A percentile compares a stretch with the other conserved stretches of the same genome.
These are phyloP conservation scores for Rhea americana DNA, from an alignment of 2,113 vertebrate genomes.

Conservation along the genomic window DNA sequence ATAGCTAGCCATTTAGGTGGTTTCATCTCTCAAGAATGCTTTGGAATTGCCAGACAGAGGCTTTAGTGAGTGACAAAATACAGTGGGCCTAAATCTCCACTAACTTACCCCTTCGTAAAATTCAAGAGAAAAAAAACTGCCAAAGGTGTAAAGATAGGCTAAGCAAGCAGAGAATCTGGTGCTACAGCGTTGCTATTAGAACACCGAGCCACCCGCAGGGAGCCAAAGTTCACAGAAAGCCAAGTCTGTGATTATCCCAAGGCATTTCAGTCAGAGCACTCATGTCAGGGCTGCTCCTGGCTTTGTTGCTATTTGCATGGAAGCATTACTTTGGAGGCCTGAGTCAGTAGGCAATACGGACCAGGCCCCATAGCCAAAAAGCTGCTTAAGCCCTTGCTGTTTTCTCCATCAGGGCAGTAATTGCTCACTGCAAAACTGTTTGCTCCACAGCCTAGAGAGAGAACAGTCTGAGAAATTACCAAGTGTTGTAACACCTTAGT, in stretches of 20 bases:
- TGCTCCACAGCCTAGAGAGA: constrained; percentile 25
- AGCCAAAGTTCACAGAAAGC: background rate
- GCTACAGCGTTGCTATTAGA: background rate
- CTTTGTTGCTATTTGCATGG: background rate
- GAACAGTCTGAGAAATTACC: constrained; percentile 5
- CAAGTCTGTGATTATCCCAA: background rate
- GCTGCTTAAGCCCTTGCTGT: constrained; percentile 30
- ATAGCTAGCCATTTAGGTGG: background rate
- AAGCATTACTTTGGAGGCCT: background rate
- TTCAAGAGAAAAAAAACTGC: background rate
- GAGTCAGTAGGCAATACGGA: background rate
- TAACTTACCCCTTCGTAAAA: background rate
- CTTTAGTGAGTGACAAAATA: background rate
- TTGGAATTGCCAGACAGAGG: constrained; percentile 14
- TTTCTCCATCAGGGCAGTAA: constrained; percentile 59
- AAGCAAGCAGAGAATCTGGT: background rate
- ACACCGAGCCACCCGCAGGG: background rate
- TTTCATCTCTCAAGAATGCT: constrained; percentile 57
- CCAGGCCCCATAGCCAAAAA: constrained; percentile 12
- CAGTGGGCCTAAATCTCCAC: background rate
- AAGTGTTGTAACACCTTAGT: background rate
- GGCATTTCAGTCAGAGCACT: background rate
- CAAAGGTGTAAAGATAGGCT: background rate
- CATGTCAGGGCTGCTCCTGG: background rate
- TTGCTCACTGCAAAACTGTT: constrained; percentile 55